phyloP scores from a whole-genome alignment of 2,113 vertebrate genomes.

The Mobula hypostoma region DNA sequence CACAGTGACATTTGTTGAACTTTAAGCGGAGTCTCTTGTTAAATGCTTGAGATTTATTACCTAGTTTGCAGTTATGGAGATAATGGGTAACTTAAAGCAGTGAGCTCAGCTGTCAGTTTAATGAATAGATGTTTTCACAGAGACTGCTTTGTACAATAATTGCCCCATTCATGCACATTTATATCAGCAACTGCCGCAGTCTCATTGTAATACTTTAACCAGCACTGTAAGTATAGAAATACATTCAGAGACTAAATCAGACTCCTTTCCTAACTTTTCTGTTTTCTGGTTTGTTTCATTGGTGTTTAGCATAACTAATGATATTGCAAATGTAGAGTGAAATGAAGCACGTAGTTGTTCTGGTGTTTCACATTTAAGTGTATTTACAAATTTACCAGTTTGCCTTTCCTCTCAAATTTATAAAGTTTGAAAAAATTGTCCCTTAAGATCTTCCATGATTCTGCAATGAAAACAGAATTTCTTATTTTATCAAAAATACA shows the following conservation, averaged over 20 bases:
- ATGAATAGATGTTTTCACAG: constrained; percentile 32
- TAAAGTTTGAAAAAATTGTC: background rate
- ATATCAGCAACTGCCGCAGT: background rate
- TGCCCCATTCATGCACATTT: constrained; percentile 17
- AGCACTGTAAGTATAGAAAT: background rate
- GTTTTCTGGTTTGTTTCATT: background rate
- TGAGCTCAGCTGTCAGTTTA: constrained; percentile 5
- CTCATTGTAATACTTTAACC: background rate
- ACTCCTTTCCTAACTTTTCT: background rate
- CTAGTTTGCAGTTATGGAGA: constrained; percentile 1
- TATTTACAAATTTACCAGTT: background rate
- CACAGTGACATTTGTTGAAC: constrained; percentile 27
- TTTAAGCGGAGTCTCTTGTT: background rate
- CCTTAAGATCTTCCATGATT: background rate
- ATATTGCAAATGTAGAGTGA: background rate
- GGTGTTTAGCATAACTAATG: background rate
- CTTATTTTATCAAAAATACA: background rate
- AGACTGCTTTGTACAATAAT: constrained; percentile 26
- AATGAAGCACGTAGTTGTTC: background rate
- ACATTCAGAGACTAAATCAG: background rate
- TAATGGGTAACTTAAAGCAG: constrained; percentile 11
- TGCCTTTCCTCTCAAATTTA: background rate
- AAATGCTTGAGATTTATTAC: constrained; percentile 14
- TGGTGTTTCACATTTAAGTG: background rate
- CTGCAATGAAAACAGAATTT: background rate